Percentiles rank a stretch among this genome's conserved stretches.
phyloP scores from a whole-genome alignment of 2,113 vertebrate species.

The Cryptomyrus ogoouensis region DNA sequence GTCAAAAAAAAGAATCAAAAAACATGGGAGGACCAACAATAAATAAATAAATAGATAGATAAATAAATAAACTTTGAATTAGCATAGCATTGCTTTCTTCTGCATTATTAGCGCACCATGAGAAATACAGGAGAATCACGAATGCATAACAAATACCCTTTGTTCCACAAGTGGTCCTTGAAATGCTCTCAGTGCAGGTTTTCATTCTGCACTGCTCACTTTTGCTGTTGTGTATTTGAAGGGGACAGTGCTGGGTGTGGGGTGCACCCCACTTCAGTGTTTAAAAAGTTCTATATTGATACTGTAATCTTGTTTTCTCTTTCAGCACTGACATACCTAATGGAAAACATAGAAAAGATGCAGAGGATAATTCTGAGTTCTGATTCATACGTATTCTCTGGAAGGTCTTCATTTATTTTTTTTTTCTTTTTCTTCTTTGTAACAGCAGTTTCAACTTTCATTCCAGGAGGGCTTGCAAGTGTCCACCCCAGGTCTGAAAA shows the following conservation, averaged over 20 bases:
- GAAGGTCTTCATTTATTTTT: not conserved
- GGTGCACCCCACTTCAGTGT: not conserved
- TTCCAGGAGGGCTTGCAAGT: not conserved
- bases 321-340: not conserved
- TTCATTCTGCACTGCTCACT: not conserved
- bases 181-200: conserved; percentile 18
- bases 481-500: not conserved
- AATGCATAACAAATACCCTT: conserved; percentile 33
- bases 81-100: conserved; percentile 34
- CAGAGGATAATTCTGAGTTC: not conserved
- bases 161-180: conserved; percentile 37
- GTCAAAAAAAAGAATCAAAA: conserved; percentile 28
- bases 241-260: not conserved
- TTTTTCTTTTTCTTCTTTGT: not conserved
- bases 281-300: not conserved
- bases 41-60: not conserved
- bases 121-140: conserved; percentile 31
- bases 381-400: not conserved
- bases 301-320: not conserved
- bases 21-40: conserved; percentile 25
- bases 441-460: not conserved
- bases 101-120: conserved; percentile 25
- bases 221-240: not conserved
- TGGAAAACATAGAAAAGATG: not conserved
- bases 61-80: conserved; percentile 7